Evolutionary conservation across 2,113 vertebrate genomes (phyloP).

Genomic region (Percopsis transmontana): DNA sequence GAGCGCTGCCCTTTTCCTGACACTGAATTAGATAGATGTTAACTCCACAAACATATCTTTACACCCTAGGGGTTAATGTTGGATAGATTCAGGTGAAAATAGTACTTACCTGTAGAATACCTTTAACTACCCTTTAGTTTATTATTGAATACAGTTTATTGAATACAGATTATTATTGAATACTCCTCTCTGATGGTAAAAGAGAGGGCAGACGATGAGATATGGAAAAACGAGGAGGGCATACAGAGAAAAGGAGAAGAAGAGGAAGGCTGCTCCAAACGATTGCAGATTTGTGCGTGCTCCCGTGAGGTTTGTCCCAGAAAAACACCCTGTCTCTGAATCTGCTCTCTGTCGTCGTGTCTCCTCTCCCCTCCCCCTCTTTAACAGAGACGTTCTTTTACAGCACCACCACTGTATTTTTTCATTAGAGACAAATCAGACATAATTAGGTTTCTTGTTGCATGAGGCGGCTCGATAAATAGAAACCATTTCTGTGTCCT

Average conservation of each 20-base stretch:
- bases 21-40: too few species aligned
- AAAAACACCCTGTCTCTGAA: slow-evolving; percentile 55
- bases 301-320: slow-evolving; percentile 58
- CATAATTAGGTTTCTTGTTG: slow-evolving; percentile 8
- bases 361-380: not conserved
- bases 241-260: slow-evolving; percentile 7
- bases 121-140: too few species aligned
- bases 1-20: too few species aligned
- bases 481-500: not conserved
- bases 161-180: too few species aligned
- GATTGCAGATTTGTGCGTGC: slow-evolving; percentile 21
- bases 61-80: too few species aligned
- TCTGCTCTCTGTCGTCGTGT: slow-evolving; percentile 11
- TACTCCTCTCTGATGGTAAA: too few species aligned
- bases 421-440: not conserved
- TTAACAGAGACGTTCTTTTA: not conserved
- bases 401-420: slow-evolving; percentile 7
- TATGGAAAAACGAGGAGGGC: not conserved
- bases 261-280: slow-evolving; percentile 33
- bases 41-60: too few species aligned
- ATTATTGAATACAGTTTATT: too few species aligned
- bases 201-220: not conserved
- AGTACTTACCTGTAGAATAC: too few species aligned
- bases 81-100: too few species aligned
- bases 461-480: not conserved